Conservation (phyloP, 2,888 invertebrate species). For the Encarsia formosa region DNA sequence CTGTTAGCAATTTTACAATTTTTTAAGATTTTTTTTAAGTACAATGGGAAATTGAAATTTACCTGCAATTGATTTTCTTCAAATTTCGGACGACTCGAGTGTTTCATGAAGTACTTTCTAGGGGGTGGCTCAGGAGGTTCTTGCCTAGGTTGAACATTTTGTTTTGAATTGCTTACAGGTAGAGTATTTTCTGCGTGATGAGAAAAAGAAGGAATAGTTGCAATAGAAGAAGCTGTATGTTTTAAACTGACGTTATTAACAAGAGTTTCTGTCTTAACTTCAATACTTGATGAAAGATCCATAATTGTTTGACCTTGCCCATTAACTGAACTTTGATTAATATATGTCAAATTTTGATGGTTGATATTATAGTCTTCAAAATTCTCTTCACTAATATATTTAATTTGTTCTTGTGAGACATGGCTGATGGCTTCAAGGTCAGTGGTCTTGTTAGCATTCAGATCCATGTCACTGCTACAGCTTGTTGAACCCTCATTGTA, state of each 20-base stretch:
- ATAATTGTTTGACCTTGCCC: conserved; percentile 11
- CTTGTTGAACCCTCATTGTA: conserved; percentile 29
- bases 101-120: conserved; percentile 49
- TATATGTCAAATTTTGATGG: conserved; percentile 4
- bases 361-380: conserved; percentile 4
- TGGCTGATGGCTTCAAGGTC: conserved; percentile 26
- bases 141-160: conserved; percentile 48
- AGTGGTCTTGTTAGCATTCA: conserved; percentile 29
- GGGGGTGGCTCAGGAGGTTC: conserved; percentile 53
- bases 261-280: conserved; percentile 11
- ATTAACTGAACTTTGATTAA: too few relatives aligned
- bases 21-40: too few relatives aligned
- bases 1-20: too few relatives aligned
- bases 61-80: conserved; percentile 4
- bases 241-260: conserved; percentile 19
- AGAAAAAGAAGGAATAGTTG: neutral
- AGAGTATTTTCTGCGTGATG: conserved; percentile 7
- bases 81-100: conserved; percentile 33
- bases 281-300: conserved; percentile 17
- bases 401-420: neutral
- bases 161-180: conserved; percentile 32
- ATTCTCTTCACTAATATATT: neutral
- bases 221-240: conserved; percentile 9
- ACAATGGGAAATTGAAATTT: too few relatives aligned
- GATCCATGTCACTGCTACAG: conserved; percentile 21